Evolutionary conservation across 2,888 invertebrate species (phyloP).

Genomic region (Trachelus tabidus): DNA sequence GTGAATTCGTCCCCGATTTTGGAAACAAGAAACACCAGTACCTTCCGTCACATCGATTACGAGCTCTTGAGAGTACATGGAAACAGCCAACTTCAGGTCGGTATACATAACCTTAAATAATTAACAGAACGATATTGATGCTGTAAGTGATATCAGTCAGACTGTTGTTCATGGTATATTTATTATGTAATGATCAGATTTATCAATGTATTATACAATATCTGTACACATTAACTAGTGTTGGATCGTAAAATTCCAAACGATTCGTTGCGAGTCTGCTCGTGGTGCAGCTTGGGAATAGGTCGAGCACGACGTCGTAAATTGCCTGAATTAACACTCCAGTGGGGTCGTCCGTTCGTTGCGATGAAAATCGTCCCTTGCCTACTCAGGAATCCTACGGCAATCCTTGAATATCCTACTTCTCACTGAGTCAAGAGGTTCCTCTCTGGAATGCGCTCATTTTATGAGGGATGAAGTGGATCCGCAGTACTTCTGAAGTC

Average conservation of each 20-base stretch:
- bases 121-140: background rate
- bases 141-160: background rate
- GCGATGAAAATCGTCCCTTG: conserved; percentile 41
- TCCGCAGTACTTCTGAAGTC: background rate
- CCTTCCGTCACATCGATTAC: background rate
- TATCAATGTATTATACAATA: background rate
- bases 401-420: background rate
- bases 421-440: background rate
- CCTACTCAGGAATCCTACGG: background rate
- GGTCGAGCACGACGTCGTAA: conserved; percentile 50
- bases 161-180: background rate
- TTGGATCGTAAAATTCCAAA: conserved; percentile 19
- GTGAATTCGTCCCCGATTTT: background rate
- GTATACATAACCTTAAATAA: background rate
- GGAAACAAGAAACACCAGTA: background rate
- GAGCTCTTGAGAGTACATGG: background rate
- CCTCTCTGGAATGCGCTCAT: background rate
- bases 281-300: conserved; percentile 24
- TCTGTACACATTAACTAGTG: background rate
- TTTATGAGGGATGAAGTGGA: background rate
- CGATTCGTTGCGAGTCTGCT: conserved; percentile 8
- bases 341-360: conserved; percentile 49
- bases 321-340: conserved; percentile 58
- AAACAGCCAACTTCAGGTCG: background rate
- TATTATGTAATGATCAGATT: background rate